Evolutionary conservation across 2,113 vertebrate genomes (phyloP).

Genomic region (Epinephelus cyanopodus): DNA sequence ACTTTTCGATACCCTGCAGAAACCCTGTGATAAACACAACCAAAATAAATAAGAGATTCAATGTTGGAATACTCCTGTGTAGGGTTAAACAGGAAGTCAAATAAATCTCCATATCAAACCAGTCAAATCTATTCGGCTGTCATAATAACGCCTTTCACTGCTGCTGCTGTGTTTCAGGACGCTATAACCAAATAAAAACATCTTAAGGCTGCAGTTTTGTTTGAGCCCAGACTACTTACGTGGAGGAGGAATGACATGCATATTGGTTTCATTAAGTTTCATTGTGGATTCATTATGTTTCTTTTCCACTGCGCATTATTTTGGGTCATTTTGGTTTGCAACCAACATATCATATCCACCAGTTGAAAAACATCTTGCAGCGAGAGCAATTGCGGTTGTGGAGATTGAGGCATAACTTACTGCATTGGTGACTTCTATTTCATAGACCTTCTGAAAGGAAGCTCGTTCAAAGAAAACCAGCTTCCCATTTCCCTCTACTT

Average conservation of each 20-base stretch:
- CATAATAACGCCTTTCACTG: slow-evolving; percentile 9
- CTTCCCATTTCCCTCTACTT: slow-evolving; percentile 91
- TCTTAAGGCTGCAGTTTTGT: slow-evolving; percentile 19
- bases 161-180: slow-evolving; percentile 28
- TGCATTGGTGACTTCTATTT: slow-evolving; percentile 93
- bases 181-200: slow-evolving; percentile 13
- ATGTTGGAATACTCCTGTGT: background rate
- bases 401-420: slow-evolving; percentile 84
- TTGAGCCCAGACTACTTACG: slow-evolving; percentile 3
- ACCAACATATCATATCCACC: slow-evolving; percentile 27
- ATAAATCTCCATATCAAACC: background rate
- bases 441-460: slow-evolving; percentile 91
- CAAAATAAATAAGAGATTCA: background rate
- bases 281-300: slow-evolving; percentile 16
- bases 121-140: background rate
- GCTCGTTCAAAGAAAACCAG: slow-evolving; percentile 91
- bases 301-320: slow-evolving; percentile 34
- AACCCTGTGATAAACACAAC: background rate
- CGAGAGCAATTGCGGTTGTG: background rate
- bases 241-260: slow-evolving; percentile 27
- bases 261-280: slow-evolving; percentile 43
- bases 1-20: no score
- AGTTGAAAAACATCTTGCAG: slow-evolving; percentile 36
- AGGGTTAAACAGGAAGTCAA: slow-evolving; percentile 13
- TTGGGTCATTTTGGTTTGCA: slow-evolving; percentile 36